phyloP scores from a whole-genome alignment of 2,113 vertebrate species.

The Phyllostomus discolor region DNA sequence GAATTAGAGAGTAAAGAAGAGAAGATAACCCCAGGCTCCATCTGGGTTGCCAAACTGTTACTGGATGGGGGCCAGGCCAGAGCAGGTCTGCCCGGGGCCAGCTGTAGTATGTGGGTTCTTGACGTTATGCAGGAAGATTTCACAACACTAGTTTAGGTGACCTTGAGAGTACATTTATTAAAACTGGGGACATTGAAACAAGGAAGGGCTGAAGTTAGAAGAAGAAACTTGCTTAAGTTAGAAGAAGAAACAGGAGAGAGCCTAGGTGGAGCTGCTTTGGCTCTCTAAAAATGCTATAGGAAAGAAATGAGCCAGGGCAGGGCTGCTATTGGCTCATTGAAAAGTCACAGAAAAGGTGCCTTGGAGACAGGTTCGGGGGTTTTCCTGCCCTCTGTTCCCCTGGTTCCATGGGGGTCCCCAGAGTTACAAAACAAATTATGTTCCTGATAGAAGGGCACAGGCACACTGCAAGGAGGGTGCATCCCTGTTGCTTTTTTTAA shows the following conservation, averaged over 20 bases:
- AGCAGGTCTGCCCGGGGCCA: neutral
- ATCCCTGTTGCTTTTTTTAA: neutral
- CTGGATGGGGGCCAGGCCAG: neutral
- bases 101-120: neutral
- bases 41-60: neutral
- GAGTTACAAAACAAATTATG: neutral
- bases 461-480: neutral
- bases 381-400: neutral
- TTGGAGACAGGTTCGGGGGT: neutral
- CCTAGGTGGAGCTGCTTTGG: neutral
- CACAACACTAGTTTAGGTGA: neutral
- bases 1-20: neutral
- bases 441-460: neutral
- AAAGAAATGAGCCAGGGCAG: neutral
- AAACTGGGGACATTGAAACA: neutral
- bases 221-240: neutral
- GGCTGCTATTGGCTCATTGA: neutral
- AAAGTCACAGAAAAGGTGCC: neutral
- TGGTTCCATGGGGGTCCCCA: neutral
- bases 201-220: neutral
- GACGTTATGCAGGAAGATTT: neutral
- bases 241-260: neutral
- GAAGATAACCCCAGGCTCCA: neutral
- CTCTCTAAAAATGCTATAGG: neutral
- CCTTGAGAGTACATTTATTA: neutral